A percentile compares a stretch with the other conserved stretches of the same genome.
Evolutionary conservation across 2,888 invertebrate genomes (phyloP).

Genomic region (Habroteleia sp.): DNA sequence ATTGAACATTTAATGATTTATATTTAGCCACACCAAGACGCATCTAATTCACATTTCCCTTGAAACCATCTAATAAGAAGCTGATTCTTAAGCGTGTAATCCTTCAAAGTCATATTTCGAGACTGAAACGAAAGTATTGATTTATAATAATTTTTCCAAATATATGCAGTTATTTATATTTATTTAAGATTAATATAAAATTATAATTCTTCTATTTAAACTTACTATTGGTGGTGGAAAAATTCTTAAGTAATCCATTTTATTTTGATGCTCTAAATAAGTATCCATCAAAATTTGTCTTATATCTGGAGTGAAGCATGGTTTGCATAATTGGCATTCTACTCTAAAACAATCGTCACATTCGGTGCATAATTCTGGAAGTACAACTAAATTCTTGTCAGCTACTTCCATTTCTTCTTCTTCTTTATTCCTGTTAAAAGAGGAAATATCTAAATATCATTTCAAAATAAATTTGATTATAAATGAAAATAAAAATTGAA

Average conservation of each 20-base stretch:
- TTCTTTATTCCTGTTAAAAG: constrained; percentile 69
- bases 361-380: constrained; percentile 85
- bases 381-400: constrained; percentile 90
- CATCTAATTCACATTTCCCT: constrained; percentile 92
- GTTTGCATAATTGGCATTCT: constrained; percentile 89
- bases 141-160: no score
- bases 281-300: constrained; percentile 85
- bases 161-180: no score
- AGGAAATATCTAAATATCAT: no score
- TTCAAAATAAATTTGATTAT: no score
- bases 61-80: constrained; percentile 92
- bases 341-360: constrained; percentile 85
- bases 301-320: constrained; percentile 86
- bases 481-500: no score
- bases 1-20: no score
- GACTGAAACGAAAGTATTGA: no score
- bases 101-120: constrained; percentile 80
- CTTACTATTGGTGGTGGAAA: constrained; percentile 88
- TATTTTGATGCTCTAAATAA: constrained; percentile 90
- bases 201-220: no score
- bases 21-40: constrained; percentile 95
- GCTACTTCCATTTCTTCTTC: constrained; percentile 86
- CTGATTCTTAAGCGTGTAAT: constrained; percentile 86
- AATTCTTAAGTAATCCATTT: constrained; percentile 90
- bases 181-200: no score